phyloP scores from a whole-genome alignment of 53 echinoderm and acorn worm genomes.

The Holothuria scabra region DNA sequence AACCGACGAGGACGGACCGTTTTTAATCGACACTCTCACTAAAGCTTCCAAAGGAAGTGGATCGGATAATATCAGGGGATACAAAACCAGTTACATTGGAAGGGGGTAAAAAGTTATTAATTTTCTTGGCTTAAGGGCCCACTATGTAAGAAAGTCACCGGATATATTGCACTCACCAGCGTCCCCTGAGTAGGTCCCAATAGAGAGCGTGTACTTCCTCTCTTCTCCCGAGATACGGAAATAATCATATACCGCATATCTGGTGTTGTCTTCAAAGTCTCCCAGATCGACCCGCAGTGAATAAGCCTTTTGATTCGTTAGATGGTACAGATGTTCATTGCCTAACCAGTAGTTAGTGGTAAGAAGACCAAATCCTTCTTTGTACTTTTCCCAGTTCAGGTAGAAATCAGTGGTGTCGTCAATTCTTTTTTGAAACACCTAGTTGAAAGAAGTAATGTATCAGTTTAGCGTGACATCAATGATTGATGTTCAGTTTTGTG shows the following conservation, averaged over 20 bases:
- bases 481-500: no score
- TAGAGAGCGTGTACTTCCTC: neutral
- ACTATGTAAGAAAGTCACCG: no score
- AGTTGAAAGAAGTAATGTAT: neutral
- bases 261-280: neutral
- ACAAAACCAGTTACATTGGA: no score
- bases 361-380: neutral
- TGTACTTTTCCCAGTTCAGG: neutral
- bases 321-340: neutral
- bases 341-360: neutral
- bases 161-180: slow-evolving; percentile 20
- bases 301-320: neutral
- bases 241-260: neutral
- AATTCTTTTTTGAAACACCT: slow-evolving; percentile 13
- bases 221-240: neutral
- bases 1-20: no score
- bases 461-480: no score
- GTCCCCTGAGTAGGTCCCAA: neutral
- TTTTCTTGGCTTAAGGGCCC: no score
- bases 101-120: no score
- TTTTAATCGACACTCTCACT: no score
- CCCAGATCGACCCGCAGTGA: slow-evolving; percentile 4
- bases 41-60: no score
- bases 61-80: no score
- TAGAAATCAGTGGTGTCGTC: neutral